Base-by-base conservation (phyloP, 2,888 invertebrate species). In the Folsomia candida region DNA sequence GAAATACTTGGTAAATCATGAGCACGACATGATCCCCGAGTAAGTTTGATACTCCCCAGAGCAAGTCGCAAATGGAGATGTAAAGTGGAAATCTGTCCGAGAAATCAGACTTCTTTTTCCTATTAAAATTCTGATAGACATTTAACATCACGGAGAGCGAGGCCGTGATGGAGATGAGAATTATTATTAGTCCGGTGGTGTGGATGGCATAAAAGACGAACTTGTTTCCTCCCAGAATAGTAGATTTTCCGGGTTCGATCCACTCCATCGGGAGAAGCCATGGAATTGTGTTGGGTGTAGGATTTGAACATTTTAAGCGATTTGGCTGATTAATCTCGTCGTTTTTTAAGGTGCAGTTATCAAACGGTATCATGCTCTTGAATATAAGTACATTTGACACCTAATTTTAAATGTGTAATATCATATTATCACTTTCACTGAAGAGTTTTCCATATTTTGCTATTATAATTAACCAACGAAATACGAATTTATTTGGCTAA, bases 31-130 rank as follows among this genome's bases (percentile, higher is more conserved):
- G 73, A 63, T 73, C 73, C 4, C 11, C 20, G 1, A 59, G 18
- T n/a, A 73, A 61, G 62, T 73, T 67, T 24, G 68, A 65, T 14
- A 70, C 54, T 27, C 70, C 70, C 73, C 73, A 73, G 18, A 70
- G 37, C 4, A 58, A 2, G 47, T 73, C 73, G 4, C 68, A 60
- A 3, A 70, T 57, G 22, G 73, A 70, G 51, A 73, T 58, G 27
- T 73, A 73, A 14, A 73, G 24, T 11, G 73, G 73, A 47, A 73
- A 73, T 51, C 73, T 22, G 9, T 51, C 37, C 1, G 73, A 26
- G 25, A 73, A 66, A 59, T 73, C 73, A 6, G 59, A 18, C 61
- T 22, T 47, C 18, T 58, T 29, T 4, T n/a, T 22, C 22, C 2
- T 3, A 51, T 18, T 22, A 20, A 2, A 9, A 62, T 3, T 18